Base-by-base conservation (phyloP, 2,888 invertebrate species). In the Scelioninae gen. 1 region DNA sequence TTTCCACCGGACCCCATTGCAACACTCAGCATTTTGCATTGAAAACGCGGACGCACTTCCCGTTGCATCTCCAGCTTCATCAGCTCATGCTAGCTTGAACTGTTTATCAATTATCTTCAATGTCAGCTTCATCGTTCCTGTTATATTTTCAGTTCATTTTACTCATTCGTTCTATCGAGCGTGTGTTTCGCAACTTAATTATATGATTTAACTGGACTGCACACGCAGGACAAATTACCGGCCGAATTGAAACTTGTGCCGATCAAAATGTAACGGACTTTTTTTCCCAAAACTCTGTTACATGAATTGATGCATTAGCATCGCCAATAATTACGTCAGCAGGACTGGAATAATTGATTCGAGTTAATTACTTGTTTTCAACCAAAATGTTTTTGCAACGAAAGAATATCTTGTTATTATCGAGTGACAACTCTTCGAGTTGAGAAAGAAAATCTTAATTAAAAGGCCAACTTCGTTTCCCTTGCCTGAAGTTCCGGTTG, bases 1-100 rank as follows among this genome's bases (percentile, higher is more conserved):
- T 85, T 86, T 85, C 71, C 75, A 76, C 81, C 71, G 84, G 75
- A 85, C 83, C 85, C 69, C 75, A 69, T 0, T 76, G 83, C 80
- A 75, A 23, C 69, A 69, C 75, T 85, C 85, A 85, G 84, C 85
- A 72, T 81, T 84, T 84, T 76, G 68, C 74, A 65, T 58, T 53
- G 76, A 63, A 84, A 82, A 79, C 55, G 81, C 81, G 74, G 49
- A 83, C 83, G 69, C 74, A 65, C 58, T 82, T 85, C 82, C 83
- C 82, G 77, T 7, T 82, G 82, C 82, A 79, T 82, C 81, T 82
- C 82, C 43, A 55, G 74, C 80, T 66, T 66, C 74, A 63, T 76
- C 72, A 74, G 65, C 51, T 40, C 16, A 31, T 31, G 51, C 55
- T 43, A 53, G 31, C 49, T 53, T 49, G n/a, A 63, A 72, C 66